Evolutionary conservation across 1,140 invertebrate species (phyloP), one percentile per base, ranked within the genome.

Genomic region (Euura saliciscinereae): DNA sequence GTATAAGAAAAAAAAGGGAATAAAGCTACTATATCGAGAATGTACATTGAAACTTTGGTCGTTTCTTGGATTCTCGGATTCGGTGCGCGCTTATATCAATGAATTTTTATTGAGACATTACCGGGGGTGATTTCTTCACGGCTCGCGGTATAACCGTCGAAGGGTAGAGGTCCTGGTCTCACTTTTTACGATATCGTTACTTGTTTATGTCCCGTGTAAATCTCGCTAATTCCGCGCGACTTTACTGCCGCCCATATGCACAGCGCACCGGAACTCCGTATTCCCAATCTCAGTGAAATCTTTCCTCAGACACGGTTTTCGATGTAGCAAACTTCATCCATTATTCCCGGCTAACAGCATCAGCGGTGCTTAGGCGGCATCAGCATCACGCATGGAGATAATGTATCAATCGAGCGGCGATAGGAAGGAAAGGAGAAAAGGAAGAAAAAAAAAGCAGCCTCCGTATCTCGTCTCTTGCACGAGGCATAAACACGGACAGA

Each of bases 201-300:
- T 59, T 59, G 13, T 59, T 59, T 59, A 59, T 59, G 51, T 59
- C 51, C 10, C 51, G 51, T 59, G 51, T 59, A 59, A 59, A 59
- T 59, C 51, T 59, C 5, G 51, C 51, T 59, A 59, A 59, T 59
- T 59, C 51, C 51, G 51, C 51, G 28, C 28, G 28, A 28, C 28
- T 28, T 28, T 28, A 28, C 28, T 28, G 28, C 28, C 28, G 28
- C 28, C 28, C 28, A 28, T 28, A 28, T 28, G 28, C 28, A 28
- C 28, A 1, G 28, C 28, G 28, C 28, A 28, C 28, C 28, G 28
- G 28, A 28, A 28, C 28, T 28, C 28, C 28, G 28, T 28, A 28
- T 28, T 28, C 28, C 28, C 28, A 28, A 28, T 28, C 28, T 28
- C 28, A 28, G 28, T 28, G 28, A 28, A 28, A 28, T 28, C 28